Evolutionary conservation across 2,113 vertebrate species (phyloP).

Genomic region (Emydura subglobosa): DNA sequence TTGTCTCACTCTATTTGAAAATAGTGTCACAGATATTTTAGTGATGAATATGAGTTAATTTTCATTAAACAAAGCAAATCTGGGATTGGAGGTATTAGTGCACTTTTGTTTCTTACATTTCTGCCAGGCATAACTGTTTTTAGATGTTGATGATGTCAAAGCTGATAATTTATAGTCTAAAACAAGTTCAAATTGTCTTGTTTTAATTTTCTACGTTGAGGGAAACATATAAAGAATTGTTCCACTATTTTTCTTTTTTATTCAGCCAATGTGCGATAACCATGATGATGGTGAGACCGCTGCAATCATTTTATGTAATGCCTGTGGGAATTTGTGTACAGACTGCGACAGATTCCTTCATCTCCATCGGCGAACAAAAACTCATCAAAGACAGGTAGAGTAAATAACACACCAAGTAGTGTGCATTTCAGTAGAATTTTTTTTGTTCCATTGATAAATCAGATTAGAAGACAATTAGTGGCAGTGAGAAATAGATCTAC

Average conservation of each 20-base stretch:
- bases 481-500: not conserved
- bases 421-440: not conserved
- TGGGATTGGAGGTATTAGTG: not conserved
- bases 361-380: slow-evolving; percentile 96
- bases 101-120: not conserved
- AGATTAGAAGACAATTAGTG: not conserved
- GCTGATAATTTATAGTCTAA: not conserved
- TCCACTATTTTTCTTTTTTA: not conserved
- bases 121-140: not conserved
- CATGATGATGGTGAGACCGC: slow-evolving; percentile 98
- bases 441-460: fast-evolving
- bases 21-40: not conserved
- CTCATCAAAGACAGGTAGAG: slow-evolving; percentile 96
- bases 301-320: slow-evolving; percentile 96
- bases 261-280: slow-evolving; percentile 98
- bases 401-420: fast-evolving
- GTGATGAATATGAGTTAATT: not conserved
- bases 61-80: not conserved
- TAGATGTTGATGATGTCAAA: not conserved
- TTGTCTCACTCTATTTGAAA: not conserved
- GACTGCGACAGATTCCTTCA: slow-evolving; percentile 98
- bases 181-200: not conserved
- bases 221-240: not conserved
- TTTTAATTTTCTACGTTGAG: not conserved
- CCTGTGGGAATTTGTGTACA: slow-evolving; percentile 97